Conservation (phyloP, 1,140 invertebrate species). For the Drosophila nigromelanica region DNA sequence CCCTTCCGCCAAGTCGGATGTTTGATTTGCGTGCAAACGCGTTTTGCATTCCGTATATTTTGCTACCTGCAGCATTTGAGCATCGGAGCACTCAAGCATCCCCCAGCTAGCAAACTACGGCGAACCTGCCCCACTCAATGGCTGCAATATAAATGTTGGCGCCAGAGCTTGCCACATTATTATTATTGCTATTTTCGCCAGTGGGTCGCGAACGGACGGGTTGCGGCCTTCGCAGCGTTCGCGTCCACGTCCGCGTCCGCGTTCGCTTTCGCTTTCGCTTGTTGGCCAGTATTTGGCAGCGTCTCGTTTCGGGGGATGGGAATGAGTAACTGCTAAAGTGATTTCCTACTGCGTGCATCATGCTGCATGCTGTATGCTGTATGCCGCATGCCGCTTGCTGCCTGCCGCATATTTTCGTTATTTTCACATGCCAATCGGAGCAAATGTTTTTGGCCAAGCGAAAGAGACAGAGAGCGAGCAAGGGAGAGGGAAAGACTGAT, state of each 20-base stretch:
- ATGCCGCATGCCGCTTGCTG: not conserved
- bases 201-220: constrained; percentile 11
- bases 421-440: not conserved
- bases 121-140: not conserved
- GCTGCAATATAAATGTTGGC: constrained; percentile 30
- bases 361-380: not conserved
- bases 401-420: not conserved
- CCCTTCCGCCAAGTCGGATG: not conserved
- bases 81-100: not conserved
- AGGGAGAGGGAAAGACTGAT: not conserved
- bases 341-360: not conserved
- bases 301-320: not conserved
- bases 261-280: too few relatives aligned
- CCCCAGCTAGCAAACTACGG: not conserved
- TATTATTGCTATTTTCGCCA: constrained; percentile 3
- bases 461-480: not conserved
- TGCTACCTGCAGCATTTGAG: constrained; percentile 13
- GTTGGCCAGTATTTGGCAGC: constrained; percentile 10
- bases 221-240: constrained; percentile 29
- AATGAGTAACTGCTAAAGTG: constrained; percentile 4
- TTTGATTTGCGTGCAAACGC: constrained; percentile 42
- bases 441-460: constrained; percentile 2
- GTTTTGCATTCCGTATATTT: constrained; percentile 54
- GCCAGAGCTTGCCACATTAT: constrained; percentile 30
- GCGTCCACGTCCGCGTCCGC: constrained; percentile 10